These are phyloP conservation scores for Chrysoperla carnea DNA, from an alignment of 1,140 invertebrate genomes.

Conservation along the genomic window DNA sequence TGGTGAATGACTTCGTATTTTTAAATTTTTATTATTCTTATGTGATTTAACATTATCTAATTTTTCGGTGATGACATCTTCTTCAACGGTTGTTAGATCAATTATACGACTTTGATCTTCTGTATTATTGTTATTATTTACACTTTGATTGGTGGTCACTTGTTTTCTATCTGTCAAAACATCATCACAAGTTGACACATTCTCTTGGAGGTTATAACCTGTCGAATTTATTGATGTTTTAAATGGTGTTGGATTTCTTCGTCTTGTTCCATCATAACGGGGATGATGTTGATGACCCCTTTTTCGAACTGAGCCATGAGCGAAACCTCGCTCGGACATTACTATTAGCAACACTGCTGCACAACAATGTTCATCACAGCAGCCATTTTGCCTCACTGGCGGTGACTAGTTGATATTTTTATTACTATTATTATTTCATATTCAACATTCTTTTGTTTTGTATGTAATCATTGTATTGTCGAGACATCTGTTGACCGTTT, in stretches of 20 bases:
- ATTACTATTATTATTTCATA: not conserved
- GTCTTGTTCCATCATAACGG: slow-evolving; percentile 27
- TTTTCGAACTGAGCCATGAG: slow-evolving; percentile 39
- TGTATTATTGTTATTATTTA: not conserved
- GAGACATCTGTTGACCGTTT: too few species aligned
- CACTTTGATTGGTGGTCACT: slow-evolving; percentile 11
- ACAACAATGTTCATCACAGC: slow-evolving; percentile 10
- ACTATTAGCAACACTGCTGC: slow-evolving; percentile 23
- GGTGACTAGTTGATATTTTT: slow-evolving; percentile 1
- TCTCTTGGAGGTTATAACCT: slow-evolving; percentile 4
- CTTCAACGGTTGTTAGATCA: slow-evolving; percentile 9
- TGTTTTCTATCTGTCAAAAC: slow-evolving; percentile 21
- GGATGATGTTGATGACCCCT: slow-evolving; percentile 66
- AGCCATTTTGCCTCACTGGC: slow-evolving; percentile 26
- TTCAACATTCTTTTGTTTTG: not conserved
- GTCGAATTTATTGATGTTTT: slow-evolving; percentile 11
- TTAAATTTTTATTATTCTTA: not conserved
- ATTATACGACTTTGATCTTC: slow-evolving; percentile 4
- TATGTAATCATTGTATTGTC: too few species aligned
- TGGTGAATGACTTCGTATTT: slow-evolving; percentile 2
- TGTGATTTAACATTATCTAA: slow-evolving; percentile 6
- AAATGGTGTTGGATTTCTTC: slow-evolving; percentile 14
- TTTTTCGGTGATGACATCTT: slow-evolving; percentile 8
- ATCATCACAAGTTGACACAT: slow-evolving; percentile 15
- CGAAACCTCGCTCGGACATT: slow-evolving; percentile 34